Conservation (phyloP, 2,113 vertebrate genomes). For the Neoarius graeffei region DNA sequence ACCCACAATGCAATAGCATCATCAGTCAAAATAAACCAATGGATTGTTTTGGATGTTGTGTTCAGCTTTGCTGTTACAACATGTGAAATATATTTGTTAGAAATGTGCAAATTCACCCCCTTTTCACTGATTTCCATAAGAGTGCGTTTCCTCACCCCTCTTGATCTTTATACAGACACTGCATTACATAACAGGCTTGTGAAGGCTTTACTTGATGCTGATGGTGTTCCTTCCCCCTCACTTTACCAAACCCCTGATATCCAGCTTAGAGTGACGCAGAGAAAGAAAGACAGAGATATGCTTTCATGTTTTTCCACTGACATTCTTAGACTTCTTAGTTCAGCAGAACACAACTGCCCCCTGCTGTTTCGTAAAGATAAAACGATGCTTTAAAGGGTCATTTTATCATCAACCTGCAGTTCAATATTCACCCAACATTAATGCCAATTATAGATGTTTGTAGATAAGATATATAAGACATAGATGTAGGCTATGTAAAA, state of each 20-base stretch:
- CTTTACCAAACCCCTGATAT: slow-evolving; percentile 31
- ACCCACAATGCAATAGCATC: background rate
- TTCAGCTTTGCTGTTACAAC: background rate
- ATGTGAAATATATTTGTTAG: slow-evolving; percentile 21
- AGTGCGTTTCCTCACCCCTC: slow-evolving; percentile 5
- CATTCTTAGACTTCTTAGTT: background rate
- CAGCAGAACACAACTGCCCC: slow-evolving; percentile 64
- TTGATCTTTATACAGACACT: slow-evolving; percentile 34
- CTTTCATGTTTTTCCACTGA: slow-evolving; percentile 6
- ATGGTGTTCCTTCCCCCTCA: slow-evolving; percentile 33
- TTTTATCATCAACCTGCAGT: background rate
- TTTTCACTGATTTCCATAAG: slow-evolving; percentile 24
- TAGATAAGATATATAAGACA: background rate
- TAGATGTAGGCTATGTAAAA: background rate
- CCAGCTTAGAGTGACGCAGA: background rate
- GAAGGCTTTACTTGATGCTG: slow-evolving; percentile 46
- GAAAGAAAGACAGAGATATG: slow-evolving; percentile 12
- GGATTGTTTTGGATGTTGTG: background rate
- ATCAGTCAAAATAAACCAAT: background rate
- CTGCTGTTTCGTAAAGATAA: slow-evolving; percentile 60
- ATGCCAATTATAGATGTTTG: background rate
- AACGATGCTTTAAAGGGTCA: background rate
- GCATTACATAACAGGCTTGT: slow-evolving; percentile 44
- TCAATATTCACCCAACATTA: background rate
- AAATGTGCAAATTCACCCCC: background rate